phyloP scores from a whole-genome alignment of 2,888 invertebrate genomes.

The Agrotis segetum region DNA sequence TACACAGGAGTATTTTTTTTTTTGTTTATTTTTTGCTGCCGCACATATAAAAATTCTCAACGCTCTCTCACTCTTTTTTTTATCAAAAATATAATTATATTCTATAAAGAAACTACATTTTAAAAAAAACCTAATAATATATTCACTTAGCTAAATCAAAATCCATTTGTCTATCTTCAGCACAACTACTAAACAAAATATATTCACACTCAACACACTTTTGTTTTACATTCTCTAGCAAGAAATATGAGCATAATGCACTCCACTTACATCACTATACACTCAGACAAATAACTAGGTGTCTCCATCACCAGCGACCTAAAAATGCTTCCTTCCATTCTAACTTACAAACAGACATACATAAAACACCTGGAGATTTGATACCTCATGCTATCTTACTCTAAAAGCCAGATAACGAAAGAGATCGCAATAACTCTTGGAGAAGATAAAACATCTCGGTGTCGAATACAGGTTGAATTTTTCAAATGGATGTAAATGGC shows the following conservation, averaged over 20 bases:
- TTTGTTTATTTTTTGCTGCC: too few species aligned
- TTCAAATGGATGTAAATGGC: too few species aligned
- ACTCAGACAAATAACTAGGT: constrained; percentile 48
- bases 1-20: too few species aligned
- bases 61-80: too few species aligned
- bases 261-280: constrained; percentile 32
- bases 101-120: too few species aligned
- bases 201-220: constrained; percentile 1
- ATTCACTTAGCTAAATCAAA: too few species aligned
- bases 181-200: neutral
- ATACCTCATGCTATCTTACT: constrained; percentile 49
- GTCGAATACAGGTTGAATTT: constrained; percentile 43
- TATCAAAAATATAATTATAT: too few species aligned
- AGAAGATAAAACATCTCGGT: constrained; percentile 63
- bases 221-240: neutral
- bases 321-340: constrained; percentile 59
- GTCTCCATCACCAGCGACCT: constrained; percentile 53
- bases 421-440: constrained; percentile 59
- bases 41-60: too few species aligned
- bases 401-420: constrained; percentile 49
- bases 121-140: too few species aligned
- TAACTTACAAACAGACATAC: constrained; percentile 47
- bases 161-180: neutral
- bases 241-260: constrained; percentile 41
- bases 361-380: constrained; percentile 62